These are phyloP conservation scores for Struthio camelus DNA, from an alignment of 2,113 vertebrate genomes.

Conservation along the genomic window DNA sequence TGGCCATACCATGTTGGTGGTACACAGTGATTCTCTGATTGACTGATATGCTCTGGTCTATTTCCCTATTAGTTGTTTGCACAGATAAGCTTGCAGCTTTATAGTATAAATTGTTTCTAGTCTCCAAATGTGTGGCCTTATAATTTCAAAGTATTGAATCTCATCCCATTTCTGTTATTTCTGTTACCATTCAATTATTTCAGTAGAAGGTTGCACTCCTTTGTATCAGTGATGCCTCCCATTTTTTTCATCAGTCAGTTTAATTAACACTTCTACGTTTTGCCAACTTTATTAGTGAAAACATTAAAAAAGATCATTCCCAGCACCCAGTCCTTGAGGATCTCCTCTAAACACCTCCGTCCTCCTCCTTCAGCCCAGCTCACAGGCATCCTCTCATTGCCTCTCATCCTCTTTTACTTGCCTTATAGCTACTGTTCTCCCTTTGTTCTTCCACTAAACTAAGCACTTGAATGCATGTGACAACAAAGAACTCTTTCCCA, in stretches of 20 bases:
- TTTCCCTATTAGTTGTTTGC: neutral
- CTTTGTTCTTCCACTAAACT: neutral
- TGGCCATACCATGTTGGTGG: neutral
- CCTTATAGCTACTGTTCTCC: neutral
- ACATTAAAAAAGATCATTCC: neutral
- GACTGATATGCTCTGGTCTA: neutral
- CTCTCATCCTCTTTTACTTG: neutral
- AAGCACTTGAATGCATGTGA: neutral
- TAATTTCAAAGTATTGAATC: neutral
- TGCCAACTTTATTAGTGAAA: slow-evolving; percentile 9
- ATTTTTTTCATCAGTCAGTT: neutral
- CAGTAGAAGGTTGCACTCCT: neutral
- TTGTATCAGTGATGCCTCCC: neutral
- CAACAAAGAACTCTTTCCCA: neutral
- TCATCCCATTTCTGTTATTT: neutral
- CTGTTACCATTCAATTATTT: neutral
- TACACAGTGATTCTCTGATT: neutral
- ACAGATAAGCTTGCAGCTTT: neutral
- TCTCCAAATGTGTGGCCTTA: neutral
- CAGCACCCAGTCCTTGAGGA: neutral
- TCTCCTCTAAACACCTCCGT: neutral
- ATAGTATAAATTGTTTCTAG: neutral
- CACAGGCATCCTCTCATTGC: neutral
- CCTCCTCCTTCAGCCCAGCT: neutral
- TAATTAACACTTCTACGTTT: slow-evolving; percentile 2